Base-by-base conservation (phyloP, 2,888 invertebrate genomes). In the Aricia artaxerxes region DNA sequence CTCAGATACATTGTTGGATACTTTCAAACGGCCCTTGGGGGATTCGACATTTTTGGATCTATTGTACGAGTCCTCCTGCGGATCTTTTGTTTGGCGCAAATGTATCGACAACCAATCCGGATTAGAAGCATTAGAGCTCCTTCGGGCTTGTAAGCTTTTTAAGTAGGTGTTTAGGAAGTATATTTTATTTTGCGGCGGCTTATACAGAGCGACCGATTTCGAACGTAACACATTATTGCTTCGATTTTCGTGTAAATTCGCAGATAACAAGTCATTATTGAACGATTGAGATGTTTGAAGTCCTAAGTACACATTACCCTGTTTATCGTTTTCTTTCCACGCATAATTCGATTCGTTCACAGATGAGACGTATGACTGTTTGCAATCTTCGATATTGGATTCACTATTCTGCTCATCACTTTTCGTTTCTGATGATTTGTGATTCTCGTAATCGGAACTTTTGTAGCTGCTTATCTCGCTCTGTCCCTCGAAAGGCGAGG, bases 381-480 rank as follows among this genome's bases (percentile, higher is more conserved):
- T 84, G 61, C 57, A 76, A 5, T 69, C 69, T 24, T 69, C 69
- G 35, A 69, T 69, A 69, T 69, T 69, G 13, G 69, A 69, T 69
- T 69, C 35, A 69, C 35, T 69, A 69, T 69, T 78, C 16, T 57
- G 76, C 44, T 73, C 78, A 40, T 78, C 40, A 57, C 40, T 60
- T 77, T 73, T 79, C 40, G 35, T 77, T 35, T 69, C 73, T 24
- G 75, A 49, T 9, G 89, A 89, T 79, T 89, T 91, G 81, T 83
- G 89, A 82, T 90, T 92, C 86, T 95, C 95, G 84, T 94, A 92
- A 85, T 95, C 94, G 78, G 95, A 94, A 89, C 94, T 95, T 89
- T 95, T 95, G 84, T 92, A 92, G 88, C 94, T 95, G 85, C 94
- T 94, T 84, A 90, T 88, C 87, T 94, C 94, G 86, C 92, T 94